A percentile compares a stretch with the other conserved stretches of the same genome.
These are phyloP conservation scores for Bos indicus DNA, from an alignment of 2,113 vertebrate species.

Conservation along the genomic window DNA sequence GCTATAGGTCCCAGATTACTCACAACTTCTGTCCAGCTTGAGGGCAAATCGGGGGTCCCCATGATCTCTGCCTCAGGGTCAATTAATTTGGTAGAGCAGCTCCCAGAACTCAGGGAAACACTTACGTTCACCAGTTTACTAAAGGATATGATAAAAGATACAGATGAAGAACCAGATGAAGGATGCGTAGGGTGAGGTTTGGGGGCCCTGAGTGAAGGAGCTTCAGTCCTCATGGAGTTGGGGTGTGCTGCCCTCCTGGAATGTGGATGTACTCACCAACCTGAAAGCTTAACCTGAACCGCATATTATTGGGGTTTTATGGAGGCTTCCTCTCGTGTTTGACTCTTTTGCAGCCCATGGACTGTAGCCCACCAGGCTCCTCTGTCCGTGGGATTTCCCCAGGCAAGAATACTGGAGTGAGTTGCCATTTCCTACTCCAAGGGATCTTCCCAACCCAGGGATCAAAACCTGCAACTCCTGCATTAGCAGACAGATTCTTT, in stretches of 20 bases:
- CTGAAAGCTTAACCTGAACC: background rate
- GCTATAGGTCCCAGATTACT: no score
- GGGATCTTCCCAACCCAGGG: background rate
- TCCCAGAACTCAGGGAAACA: background rate
- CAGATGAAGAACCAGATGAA: background rate
- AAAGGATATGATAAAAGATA: background rate
- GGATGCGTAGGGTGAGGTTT: accelerated
- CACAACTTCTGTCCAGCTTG: background rate
- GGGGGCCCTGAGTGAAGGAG: background rate
- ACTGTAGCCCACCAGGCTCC: background rate
- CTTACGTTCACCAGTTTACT: background rate
- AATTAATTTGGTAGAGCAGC: background rate
- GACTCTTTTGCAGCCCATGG: background rate
- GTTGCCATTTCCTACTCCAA: background rate
- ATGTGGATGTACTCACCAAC: background rate
- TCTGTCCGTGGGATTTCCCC: background rate
- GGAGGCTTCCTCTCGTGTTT: background rate
- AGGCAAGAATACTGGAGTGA: background rate
- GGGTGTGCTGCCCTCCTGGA: background rate
- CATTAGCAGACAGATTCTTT: background rate
- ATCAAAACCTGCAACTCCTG: background rate
- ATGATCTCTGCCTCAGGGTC: background rate
- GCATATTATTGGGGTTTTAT: background rate
- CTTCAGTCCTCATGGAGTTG: background rate
- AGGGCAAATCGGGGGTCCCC: background rate